Evolutionary conservation across 2,888 invertebrate species (phyloP).

Genomic region (Limnephilus marmoratus): DNA sequence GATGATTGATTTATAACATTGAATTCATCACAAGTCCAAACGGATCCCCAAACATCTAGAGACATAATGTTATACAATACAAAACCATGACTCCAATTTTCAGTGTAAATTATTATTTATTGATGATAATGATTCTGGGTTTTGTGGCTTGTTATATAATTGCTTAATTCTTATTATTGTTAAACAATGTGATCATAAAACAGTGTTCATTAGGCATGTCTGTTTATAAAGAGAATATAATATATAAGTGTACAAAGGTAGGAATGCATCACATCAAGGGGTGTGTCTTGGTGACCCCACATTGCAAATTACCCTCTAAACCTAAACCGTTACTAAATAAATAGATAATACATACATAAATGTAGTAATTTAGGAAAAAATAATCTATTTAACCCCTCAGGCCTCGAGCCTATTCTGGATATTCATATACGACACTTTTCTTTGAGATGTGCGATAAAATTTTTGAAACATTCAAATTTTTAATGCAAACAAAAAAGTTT

Average conservation of each 20-base stretch:
- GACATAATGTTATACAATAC: neutral
- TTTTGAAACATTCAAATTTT: too few species aligned
- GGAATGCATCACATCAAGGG: neutral
- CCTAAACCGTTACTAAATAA: neutral
- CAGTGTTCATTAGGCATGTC: slow-evolving; percentile 56
- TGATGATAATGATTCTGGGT: slow-evolving; percentile 4
- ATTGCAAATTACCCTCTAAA: neutral
- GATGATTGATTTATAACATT: neutral
- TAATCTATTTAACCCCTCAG: neutral
- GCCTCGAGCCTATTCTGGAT: too few species aligned
- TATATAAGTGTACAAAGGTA: neutral
- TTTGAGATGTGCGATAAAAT: too few species aligned
- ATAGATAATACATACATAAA: neutral
- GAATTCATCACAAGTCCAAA: neutral
- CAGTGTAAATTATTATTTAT: neutral
- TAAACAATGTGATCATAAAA: slow-evolving; percentile 58
- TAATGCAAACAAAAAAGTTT: too few species aligned
- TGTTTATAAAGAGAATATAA: slow-evolving; percentile 50
- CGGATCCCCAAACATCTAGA: neutral
- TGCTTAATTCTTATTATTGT: slow-evolving; percentile 16
- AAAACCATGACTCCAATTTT: neutral
- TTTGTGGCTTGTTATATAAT: slow-evolving; percentile 21
- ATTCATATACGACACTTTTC: too few species aligned
- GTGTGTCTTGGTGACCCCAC: neutral
- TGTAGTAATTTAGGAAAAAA: neutral